Percentiles rank a stretch among this genome's conserved stretches.
Evolutionary conservation across 2,888 invertebrate species (phyloP).

Genomic region (Germaria angustata): DNA sequence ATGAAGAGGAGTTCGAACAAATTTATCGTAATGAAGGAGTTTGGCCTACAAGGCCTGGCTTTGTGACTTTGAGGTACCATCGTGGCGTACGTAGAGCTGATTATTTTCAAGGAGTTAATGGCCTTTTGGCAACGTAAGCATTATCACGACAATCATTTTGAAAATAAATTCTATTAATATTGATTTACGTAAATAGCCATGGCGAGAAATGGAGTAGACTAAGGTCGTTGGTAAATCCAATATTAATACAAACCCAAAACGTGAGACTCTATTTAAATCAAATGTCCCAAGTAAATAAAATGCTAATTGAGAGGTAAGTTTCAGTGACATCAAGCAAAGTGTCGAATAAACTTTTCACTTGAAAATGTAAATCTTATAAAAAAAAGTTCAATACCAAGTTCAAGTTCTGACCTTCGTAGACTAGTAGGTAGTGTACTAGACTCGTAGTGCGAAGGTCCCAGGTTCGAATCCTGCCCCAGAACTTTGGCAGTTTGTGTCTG

Average conservation of each 20-base stretch:
- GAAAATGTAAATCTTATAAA: too few species aligned
- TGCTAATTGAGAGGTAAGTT: conserved; percentile 75
- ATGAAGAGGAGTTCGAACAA: conserved; percentile 81
- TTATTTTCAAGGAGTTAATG: conserved; percentile 68
- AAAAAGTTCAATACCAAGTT: too few species aligned
- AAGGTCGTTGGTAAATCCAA: conserved; percentile 84
- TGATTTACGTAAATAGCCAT: conserved; percentile 20
- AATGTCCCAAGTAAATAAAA: conserved; percentile 81
- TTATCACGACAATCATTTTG: not conserved
- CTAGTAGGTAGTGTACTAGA: too few species aligned
- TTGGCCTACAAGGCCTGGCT: conserved; percentile 79
- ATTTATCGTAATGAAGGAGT: conserved; percentile 80
- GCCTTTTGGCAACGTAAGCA: conserved; percentile 45
- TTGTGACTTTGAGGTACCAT: conserved; percentile 78
- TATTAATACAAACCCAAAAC: conserved; percentile 84
- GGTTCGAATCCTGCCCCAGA: too few species aligned
- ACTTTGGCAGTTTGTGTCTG: too few species aligned
- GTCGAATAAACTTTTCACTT: too few species aligned
- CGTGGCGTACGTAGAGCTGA: conserved; percentile 71
- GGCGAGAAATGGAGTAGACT: conserved; percentile 85
- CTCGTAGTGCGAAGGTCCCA: too few species aligned
- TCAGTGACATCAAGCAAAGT: too few species aligned
- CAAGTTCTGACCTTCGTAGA: too few species aligned
- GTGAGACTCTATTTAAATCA: conserved; percentile 81
- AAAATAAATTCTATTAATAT: not conserved